A percentile compares a stretch with the other conserved stretches of the same genome.
Evolutionary conservation across 92 coral and sea anemone species (phyloP).

Genomic region (Epizoanthus illoricatus): DNA sequence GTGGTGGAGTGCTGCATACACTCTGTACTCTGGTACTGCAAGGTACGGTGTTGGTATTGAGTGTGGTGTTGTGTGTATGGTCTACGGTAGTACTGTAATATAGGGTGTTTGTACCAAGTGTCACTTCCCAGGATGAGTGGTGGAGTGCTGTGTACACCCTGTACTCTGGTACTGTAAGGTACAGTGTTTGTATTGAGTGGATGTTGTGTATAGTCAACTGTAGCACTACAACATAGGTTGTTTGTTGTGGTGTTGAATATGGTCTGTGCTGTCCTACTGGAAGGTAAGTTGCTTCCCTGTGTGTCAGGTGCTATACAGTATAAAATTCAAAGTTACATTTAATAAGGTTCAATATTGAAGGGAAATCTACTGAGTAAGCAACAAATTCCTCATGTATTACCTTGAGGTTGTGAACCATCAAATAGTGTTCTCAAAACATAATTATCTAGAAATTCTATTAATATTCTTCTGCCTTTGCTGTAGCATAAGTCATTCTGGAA

Average conservation of each 20-base stretch:
- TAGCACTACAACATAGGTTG: too few species aligned
- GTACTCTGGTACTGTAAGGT: neutral
- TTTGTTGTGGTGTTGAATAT: too few species aligned
- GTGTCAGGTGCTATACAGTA: too few species aligned
- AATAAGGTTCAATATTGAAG: too few species aligned
- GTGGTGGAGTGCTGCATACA: slow-evolving; percentile 95
- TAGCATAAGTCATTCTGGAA: slow-evolving; percentile 74
- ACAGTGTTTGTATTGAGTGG: neutral
- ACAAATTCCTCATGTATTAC: too few species aligned
- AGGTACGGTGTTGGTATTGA: slow-evolving; percentile 53
- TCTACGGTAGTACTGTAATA: neutral
- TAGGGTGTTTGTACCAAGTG: slow-evolving; percentile 36
- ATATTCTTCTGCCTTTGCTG: slow-evolving; percentile 4
- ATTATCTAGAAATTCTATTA: neutral
- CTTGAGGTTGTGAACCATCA: too few species aligned
- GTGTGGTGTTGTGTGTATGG: neutral
- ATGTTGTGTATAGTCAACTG: too few species aligned
- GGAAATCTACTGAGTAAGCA: too few species aligned
- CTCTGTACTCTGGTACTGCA: slow-evolving; percentile 81
- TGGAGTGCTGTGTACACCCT: slow-evolving; percentile 85
- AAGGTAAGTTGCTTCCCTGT: too few species aligned
- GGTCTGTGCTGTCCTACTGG: too few species aligned
- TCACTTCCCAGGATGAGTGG: slow-evolving; percentile 81
- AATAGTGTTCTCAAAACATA: neutral
- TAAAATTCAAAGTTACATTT: neutral